A percentile compares a stretch with the other conserved stretches of the same genome.
These are phyloP conservation scores for Cephus pulcher DNA, from an alignment of 2,888 invertebrate species.

Conservation along the genomic window DNA sequence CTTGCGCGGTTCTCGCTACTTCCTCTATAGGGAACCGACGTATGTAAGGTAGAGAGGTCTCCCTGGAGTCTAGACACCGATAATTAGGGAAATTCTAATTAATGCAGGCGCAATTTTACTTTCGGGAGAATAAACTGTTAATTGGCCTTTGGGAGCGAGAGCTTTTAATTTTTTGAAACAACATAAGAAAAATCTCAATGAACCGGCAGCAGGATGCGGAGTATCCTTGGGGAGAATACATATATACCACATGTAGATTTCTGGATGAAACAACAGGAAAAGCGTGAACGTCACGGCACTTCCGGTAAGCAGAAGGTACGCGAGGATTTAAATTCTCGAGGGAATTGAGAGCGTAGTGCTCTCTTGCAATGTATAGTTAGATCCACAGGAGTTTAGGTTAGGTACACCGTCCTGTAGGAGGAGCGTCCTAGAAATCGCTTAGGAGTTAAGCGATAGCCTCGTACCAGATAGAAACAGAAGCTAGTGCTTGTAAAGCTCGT, in stretches of 20 bases:
- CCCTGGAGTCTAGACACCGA: conserved; percentile 1
- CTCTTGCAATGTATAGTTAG: too few species aligned
- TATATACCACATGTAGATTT: too few species aligned
- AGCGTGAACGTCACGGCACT: neutral
- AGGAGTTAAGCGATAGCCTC: conserved; percentile 40
- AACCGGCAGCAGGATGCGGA: too few species aligned
- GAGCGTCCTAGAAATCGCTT: conserved; percentile 48
- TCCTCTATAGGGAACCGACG: neutral
- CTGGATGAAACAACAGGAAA: conserved; percentile 12
- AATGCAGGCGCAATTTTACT: neutral
- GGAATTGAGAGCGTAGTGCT: too few species aligned
- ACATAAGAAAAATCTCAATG: too few species aligned
- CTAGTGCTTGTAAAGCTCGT: conserved; percentile 58
- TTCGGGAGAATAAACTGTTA: too few species aligned
- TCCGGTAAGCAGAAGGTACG: too few species aligned
- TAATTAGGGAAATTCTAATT: conserved; percentile 3
- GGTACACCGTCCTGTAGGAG: conserved; percentile 2
- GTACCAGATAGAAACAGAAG: conserved; percentile 52
- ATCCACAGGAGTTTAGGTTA: too few species aligned
- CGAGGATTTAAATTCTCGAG: too few species aligned
- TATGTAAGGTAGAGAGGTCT: neutral
- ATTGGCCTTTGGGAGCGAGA: too few species aligned
- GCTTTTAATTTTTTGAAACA: too few species aligned
- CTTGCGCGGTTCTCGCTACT: neutral
- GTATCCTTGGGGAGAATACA: too few species aligned